These are phyloP conservation scores for Ctenopoma kingsleyae DNA, from an alignment of 2,797 vertebrate genomes.

Conservation along the genomic window DNA sequence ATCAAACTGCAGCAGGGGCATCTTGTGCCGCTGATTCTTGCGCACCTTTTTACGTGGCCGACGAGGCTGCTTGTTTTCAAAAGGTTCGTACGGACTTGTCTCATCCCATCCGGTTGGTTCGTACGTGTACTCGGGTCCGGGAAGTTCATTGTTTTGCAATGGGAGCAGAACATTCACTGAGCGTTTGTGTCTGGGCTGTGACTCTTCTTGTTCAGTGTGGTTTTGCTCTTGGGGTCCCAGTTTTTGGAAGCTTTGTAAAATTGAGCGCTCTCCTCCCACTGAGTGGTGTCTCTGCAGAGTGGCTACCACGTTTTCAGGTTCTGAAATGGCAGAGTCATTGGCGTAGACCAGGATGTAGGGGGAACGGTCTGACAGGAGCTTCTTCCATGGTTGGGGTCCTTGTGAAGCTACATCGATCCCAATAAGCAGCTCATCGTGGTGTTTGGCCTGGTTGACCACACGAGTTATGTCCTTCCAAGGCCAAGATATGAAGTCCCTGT, in stretches of 20 bases:
- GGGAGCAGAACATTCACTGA: slow-evolving; percentile 86
- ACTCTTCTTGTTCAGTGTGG: slow-evolving; percentile 38
- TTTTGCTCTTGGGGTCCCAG: slow-evolving; percentile 65
- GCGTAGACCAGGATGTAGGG: slow-evolving; percentile 96
- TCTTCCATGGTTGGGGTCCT: slow-evolving; percentile 77
- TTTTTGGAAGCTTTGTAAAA: slow-evolving; percentile 65
- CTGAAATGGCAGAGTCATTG: slow-evolving; percentile 94
- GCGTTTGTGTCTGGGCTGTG: slow-evolving; percentile 81
- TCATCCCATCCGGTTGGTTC: slow-evolving; percentile 87
- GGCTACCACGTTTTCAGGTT: slow-evolving; percentile 91
- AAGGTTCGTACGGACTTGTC: slow-evolving; percentile 85
- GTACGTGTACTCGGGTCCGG: slow-evolving; percentile 90
- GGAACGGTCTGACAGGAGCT: slow-evolving; percentile 77
- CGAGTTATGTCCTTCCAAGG: slow-evolving; percentile 93
- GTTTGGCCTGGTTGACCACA: slow-evolving; percentile 87
- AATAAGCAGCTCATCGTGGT: slow-evolving; percentile 87
- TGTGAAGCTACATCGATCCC: slow-evolving; percentile 85
- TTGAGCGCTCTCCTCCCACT: slow-evolving; percentile 41
- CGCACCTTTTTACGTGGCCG: slow-evolving; percentile 90
- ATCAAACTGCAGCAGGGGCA: slow-evolving; percentile 93
- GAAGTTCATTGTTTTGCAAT: slow-evolving; percentile 95
- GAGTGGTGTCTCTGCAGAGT: slow-evolving; percentile 85
- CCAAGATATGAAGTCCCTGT: slow-evolving; percentile 87
- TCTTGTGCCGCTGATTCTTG: slow-evolving; percentile 88
- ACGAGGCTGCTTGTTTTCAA: slow-evolving; percentile 86